phyloP scores from a whole-genome alignment of 1,140 invertebrate species.

The Argopecten irradians region DNA sequence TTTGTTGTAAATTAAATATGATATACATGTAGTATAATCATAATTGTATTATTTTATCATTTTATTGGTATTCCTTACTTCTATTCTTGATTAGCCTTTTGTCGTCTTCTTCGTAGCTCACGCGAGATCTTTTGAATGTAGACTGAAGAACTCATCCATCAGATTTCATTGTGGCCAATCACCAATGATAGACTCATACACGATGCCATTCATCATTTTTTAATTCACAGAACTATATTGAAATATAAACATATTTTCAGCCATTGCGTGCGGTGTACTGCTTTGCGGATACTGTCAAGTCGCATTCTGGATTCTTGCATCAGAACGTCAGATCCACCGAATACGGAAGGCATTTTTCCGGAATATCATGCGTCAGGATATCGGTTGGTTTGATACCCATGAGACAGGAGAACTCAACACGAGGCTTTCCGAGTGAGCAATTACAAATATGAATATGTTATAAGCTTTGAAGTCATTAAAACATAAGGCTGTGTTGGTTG shows the following conservation, averaged over 20 bases:
- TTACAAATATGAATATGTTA: no score
- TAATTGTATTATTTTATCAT: no score
- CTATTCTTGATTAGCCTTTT: no score
- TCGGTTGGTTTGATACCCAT: conserved; percentile 91
- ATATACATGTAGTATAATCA: no score
- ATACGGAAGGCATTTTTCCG: conserved; percentile 77
- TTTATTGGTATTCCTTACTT: no score
- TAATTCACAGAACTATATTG: not conserved
- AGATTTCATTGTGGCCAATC: not conserved
- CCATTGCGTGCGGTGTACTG: conserved; percentile 45
- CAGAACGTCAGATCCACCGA: conserved; percentile 51
- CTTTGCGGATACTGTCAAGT: conserved; percentile 41
- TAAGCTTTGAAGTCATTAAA: no score
- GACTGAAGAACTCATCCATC: not conserved
- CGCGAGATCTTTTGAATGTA: no score
- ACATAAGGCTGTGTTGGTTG: no score
- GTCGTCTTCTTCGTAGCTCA: no score
- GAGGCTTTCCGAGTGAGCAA: conserved; percentile 82
- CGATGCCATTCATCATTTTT: not conserved
- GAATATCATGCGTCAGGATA: conserved; percentile 89
- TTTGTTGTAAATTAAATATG: no score
- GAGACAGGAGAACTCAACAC: conserved; percentile 69
- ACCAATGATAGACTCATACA: not conserved
- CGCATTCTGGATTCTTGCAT: conserved; percentile 34
- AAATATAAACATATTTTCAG: not conserved